phyloP scores from a whole-genome alignment of 1,140 invertebrate genomes.

The Thaumatotibia leucotreta region DNA sequence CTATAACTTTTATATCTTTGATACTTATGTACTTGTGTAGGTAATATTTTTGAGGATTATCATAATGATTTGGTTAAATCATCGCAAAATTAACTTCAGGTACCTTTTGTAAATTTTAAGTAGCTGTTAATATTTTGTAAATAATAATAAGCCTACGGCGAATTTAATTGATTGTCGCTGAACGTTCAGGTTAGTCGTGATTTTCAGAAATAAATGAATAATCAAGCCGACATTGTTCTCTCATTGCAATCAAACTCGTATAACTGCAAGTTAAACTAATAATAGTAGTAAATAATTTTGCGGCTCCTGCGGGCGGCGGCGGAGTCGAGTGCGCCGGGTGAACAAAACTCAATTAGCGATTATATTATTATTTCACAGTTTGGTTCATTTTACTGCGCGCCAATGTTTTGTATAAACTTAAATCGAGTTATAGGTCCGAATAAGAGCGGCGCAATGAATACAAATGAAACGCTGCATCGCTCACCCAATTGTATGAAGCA shows the following conservation, averaged over 20 bases:
- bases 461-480: background rate
- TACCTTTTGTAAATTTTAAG: too few relatives aligned
- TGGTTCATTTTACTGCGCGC: conserved; percentile 38
- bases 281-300: conserved; percentile 25
- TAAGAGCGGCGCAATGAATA: conserved; percentile 15
- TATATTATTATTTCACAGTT: conserved; percentile 42
- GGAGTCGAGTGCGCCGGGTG: conserved; percentile 25
- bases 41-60: too few relatives aligned
- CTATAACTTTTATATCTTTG: too few relatives aligned
- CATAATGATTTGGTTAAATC: too few relatives aligned
- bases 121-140: too few relatives aligned
- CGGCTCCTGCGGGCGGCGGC: conserved; percentile 4
- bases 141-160: too few relatives aligned
- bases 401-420: conserved; percentile 25
- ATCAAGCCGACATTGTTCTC: too few relatives aligned
- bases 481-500: conserved; percentile 14
- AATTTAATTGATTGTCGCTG: too few relatives aligned
- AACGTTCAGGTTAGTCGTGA: too few relatives aligned
- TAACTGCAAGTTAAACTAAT: background rate
- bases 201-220: too few relatives aligned
- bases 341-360: conserved; percentile 53
- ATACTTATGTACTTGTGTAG: too few relatives aligned
- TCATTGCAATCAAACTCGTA: background rate
- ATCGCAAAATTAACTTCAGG: too few relatives aligned
- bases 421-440: conserved; percentile 25